Evolutionary conservation across 2,888 invertebrate species (phyloP).

Genomic region (Allolobophora icterica): DNA sequence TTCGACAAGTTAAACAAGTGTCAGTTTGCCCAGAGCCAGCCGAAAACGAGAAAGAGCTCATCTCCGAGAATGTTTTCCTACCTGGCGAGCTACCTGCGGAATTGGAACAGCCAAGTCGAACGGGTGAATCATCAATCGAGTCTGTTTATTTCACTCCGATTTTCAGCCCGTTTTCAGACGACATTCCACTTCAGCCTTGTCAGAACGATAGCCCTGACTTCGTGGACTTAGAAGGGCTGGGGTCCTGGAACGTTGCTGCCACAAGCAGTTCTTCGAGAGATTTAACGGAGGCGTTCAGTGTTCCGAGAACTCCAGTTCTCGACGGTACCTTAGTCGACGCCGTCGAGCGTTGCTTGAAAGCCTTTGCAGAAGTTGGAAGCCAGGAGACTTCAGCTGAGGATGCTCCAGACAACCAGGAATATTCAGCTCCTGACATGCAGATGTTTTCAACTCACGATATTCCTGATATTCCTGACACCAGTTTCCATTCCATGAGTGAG

Average conservation of each 20-base stretch:
- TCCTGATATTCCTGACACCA: background rate
- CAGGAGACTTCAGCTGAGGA: background rate
- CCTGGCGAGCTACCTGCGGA: background rate
- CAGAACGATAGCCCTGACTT: background rate
- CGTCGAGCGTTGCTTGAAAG: background rate
- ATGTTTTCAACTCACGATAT: background rate
- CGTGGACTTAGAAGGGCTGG: background rate
- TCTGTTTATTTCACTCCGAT: background rate
- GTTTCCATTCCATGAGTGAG: background rate
- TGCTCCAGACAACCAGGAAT: background rate
- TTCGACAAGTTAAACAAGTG: background rate
- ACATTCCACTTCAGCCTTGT: background rate
- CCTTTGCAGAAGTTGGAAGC: accelerated
- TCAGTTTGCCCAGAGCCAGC: background rate
- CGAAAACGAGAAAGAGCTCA: background rate
- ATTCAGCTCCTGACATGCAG: background rate
- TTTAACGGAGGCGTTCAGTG: background rate
- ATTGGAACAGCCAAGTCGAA: background rate
- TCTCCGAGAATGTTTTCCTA: background rate
- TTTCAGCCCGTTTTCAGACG: background rate
- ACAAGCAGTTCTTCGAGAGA: background rate
- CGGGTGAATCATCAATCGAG: background rate
- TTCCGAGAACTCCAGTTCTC: background rate
- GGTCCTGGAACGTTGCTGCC: too few relatives aligned
- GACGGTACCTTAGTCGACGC: background rate